Percentiles rank a stretch among this genome's conserved stretches.
phyloP scores from a whole-genome alignment of 2,888 invertebrate genomes.

The Pollenia amentaria region DNA sequence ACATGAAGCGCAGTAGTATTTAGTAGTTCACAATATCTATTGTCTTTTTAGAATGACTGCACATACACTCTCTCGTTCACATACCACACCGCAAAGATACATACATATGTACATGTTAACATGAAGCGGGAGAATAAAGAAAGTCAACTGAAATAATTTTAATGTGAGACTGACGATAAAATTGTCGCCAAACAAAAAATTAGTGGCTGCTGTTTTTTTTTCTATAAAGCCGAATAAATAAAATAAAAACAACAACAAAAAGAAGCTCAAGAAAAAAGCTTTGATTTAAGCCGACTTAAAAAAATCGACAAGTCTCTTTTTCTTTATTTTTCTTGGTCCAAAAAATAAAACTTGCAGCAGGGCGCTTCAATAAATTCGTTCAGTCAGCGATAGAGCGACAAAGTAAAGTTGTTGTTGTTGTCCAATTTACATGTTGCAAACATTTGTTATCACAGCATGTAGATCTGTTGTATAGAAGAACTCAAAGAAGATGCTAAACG shows the following conservation, averaged over 20 bases:
- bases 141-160: conserved; percentile 78
- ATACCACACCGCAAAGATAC: not conserved
- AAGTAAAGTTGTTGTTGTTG: conserved; percentile 55
- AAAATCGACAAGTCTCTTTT: conserved; percentile 74
- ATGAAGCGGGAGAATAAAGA: conserved; percentile 66
- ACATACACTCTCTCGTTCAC: not conserved
- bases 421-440: conserved; percentile 74
- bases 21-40: conserved; percentile 56
- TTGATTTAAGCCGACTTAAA: conserved; percentile 81
- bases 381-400: conserved; percentile 49
- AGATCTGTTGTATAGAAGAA: conserved; percentile 75
- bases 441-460: conserved; percentile 79
- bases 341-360: conserved; percentile 44
- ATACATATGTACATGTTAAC: not conserved
- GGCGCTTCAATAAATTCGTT: conserved; percentile 51
- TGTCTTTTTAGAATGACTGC: conserved; percentile 19
- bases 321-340: conserved; percentile 11
- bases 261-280: conserved; percentile 74
- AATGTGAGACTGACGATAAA: conserved; percentile 81
- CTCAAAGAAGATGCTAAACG: conserved; percentile 39
- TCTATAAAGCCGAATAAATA: conserved; percentile 53
- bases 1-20: conserved; percentile 35
- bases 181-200: conserved; percentile 82
- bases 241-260: conserved; percentile 52
- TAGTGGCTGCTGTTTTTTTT: conserved; percentile 71